phyloP scores from a whole-genome alignment of 2,113 vertebrate genomes.

The Arizona elegans region DNA sequence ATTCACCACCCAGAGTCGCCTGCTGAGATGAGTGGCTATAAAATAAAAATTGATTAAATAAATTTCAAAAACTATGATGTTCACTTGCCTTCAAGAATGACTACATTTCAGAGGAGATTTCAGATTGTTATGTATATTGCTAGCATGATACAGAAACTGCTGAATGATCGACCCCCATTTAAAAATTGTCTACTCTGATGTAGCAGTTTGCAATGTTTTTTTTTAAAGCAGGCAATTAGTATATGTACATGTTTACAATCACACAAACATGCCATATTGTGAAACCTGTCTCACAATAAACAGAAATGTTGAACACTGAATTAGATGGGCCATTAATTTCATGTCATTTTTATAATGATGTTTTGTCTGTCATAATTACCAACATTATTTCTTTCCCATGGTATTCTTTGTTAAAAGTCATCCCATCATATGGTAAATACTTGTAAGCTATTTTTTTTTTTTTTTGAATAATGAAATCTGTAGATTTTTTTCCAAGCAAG shows the following conservation, averaged over 20 bases:
- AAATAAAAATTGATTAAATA: conserved; percentile 12
- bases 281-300: neutral
- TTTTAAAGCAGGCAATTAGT: neutral
- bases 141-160: neutral
- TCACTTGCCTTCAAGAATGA: neutral
- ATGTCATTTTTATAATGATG: neutral
- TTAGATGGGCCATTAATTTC: neutral
- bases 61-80: neutral
- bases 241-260: neutral
- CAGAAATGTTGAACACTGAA: neutral
- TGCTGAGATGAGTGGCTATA: neutral
- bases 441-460: conserved; percentile 17
- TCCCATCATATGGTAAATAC: conserved; percentile 3
- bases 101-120: neutral
- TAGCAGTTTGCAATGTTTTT: neutral
- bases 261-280: neutral
- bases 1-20: neutral
- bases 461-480: conserved; percentile 35
- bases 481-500: conserved; percentile 60
- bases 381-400: neutral
- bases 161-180: neutral
- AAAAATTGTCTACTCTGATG: neutral
- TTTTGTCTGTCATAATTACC: neutral
- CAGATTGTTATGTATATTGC: neutral
- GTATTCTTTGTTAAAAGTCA: neutral